These are phyloP conservation scores for Trypoxylon attenuatum DNA, from an alignment of 2,888 invertebrate species.

Conservation along the genomic window DNA sequence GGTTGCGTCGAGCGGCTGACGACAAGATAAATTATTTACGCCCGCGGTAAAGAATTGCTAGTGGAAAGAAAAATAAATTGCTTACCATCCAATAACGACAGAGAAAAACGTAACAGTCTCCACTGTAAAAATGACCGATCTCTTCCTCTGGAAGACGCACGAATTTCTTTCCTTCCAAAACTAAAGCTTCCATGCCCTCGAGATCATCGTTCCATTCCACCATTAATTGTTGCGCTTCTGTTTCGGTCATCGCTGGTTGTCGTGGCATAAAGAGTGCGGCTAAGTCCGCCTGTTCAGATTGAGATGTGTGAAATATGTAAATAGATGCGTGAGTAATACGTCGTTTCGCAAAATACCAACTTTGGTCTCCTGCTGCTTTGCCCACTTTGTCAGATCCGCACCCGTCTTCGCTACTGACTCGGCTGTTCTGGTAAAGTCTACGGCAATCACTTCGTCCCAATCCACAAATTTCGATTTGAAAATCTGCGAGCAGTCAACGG, in stretches of 20 bases:
- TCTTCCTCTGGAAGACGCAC: slow-evolving; percentile 97
- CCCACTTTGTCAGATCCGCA: slow-evolving; percentile 95
- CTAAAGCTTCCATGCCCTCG: slow-evolving; percentile 98
- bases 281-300: slow-evolving; percentile 85
- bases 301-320: not conserved
- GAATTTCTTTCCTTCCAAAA: slow-evolving; percentile 97
- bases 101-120: slow-evolving; percentile 98
- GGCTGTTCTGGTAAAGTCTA: slow-evolving; percentile 98
- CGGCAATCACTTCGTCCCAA: slow-evolving; percentile 99
- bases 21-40: not conserved
- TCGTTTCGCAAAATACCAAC: no score
- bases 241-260: slow-evolving; percentile 89
- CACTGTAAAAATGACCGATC: slow-evolving; percentile 92
- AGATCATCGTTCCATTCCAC: slow-evolving; percentile 99
- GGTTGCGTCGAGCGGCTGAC: slow-evolving; percentile 72
- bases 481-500: slow-evolving; percentile 77
- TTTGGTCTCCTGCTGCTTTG: slow-evolving; percentile 90
- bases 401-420: slow-evolving; percentile 97
- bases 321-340: no score
- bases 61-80: not conserved
- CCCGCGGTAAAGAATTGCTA: not conserved
- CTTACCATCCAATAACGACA: slow-evolving; percentile 92
- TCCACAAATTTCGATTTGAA: slow-evolving; percentile 98
- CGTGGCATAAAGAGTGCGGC: slow-evolving; percentile 96
- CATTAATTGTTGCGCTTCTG: slow-evolving; percentile 91